A percentile compares a stretch with the other conserved stretches of the same genome.
Conservation (phyloP, 2,888 invertebrate genomes). For the Acrobasis consociella region DNA sequence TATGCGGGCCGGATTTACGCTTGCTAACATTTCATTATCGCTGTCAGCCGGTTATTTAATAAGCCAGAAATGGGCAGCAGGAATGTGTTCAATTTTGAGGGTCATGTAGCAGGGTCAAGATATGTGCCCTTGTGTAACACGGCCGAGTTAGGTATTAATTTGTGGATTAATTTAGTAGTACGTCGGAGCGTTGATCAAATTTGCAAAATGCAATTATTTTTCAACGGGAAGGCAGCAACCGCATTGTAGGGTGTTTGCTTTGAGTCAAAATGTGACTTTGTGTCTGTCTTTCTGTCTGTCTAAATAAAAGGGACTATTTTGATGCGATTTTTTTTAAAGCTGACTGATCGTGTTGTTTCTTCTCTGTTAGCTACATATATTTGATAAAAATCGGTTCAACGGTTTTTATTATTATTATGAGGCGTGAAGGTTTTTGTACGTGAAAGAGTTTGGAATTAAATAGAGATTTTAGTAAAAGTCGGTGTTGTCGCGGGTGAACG, state of each 20-base stretch:
- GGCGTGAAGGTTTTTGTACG: too few species aligned
- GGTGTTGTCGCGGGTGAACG: too few species aligned
- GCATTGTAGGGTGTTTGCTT: neutral
- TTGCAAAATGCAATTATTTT: neutral
- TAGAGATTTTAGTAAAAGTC: too few species aligned
- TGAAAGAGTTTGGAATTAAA: too few species aligned
- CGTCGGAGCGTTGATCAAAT: neutral
- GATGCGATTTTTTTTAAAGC: too few species aligned
- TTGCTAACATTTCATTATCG: conserved; percentile 13
- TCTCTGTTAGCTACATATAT: too few species aligned
- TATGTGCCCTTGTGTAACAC: conserved; percentile 8
- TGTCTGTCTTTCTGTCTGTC: too few species aligned
- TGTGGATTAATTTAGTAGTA: conserved; percentile 12
- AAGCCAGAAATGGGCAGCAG: conserved; percentile 10
- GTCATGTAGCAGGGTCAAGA: conserved; percentile 21
- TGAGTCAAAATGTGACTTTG: too few species aligned
- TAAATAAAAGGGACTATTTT: too few species aligned
- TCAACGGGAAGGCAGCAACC: neutral
- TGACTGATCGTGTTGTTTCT: too few species aligned
- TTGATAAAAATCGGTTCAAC: too few species aligned
- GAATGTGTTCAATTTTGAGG: conserved; percentile 21
- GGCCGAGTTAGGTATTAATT: conserved; percentile 13
- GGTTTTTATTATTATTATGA: too few species aligned
- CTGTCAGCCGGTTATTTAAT: conserved; percentile 21
- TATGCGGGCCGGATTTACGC: conserved; percentile 5